phyloP scores from a whole-genome alignment of 2,888 invertebrate genomes.

The Diplolepis rosae region DNA sequence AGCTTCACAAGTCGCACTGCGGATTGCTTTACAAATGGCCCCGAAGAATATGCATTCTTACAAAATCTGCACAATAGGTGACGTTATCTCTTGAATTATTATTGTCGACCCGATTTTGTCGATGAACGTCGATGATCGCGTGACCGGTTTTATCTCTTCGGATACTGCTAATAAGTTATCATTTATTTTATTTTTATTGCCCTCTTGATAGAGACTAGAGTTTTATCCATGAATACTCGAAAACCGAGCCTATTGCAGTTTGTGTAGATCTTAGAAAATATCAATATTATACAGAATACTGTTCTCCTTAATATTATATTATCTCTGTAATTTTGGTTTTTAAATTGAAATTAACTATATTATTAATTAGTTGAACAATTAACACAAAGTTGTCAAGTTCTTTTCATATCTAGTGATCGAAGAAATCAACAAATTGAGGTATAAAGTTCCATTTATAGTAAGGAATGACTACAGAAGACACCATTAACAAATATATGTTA shows the following conservation, averaged over 20 bases:
- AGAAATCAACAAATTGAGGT: no score
- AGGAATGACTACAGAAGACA: no score
- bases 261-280: no score
- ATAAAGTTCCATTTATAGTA: no score
- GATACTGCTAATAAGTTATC: slow-evolving; percentile 16
- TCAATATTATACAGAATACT: no score
- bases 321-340: no score
- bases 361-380: no score
- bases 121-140: slow-evolving; percentile 13
- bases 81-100: slow-evolving; percentile 5
- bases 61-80: slow-evolving; percentile 12
- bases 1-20: background rate
- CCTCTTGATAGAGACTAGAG: background rate
- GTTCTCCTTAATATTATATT: no score
- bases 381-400: no score
- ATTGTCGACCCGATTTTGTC: slow-evolving; percentile 23
- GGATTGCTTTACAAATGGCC: slow-evolving; percentile 10
- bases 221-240: background rate
- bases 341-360: no score
- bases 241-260: background rate
- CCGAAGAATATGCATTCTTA: slow-evolving; percentile 15
- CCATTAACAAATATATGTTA: no score
- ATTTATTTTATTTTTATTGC: slow-evolving; percentile 17
- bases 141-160: slow-evolving; percentile 19
- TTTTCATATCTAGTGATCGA: no score